Evolutionary conservation across 92 coral and sea anemone genomes (phyloP).

Genomic region (Meandrina meandrites): DNA sequence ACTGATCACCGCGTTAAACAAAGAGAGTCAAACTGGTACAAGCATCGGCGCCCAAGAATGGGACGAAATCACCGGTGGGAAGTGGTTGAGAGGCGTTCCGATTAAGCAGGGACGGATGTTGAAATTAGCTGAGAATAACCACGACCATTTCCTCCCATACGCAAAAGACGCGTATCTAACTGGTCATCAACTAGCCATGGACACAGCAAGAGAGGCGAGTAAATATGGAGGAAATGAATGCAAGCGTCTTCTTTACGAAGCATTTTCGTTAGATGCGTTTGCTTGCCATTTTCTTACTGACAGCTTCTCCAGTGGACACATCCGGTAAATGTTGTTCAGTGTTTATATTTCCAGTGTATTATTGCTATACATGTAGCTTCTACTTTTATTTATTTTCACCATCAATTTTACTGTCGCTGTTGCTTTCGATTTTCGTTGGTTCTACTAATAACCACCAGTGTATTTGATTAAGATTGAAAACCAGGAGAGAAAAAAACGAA

Average conservation of each 20-base stretch:
- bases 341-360: background rate
- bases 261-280: constrained; percentile 66
- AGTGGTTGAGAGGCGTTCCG: constrained; percentile 36
- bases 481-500: no score
- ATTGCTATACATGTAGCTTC: background rate
- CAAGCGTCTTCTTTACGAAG: constrained; percentile 38
- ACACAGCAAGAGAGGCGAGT: constrained; percentile 39
- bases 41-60: background rate
- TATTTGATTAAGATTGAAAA: no score
- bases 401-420: no score
- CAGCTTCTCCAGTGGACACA: constrained; percentile 71
- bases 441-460: no score
- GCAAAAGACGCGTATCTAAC: constrained; percentile 50
- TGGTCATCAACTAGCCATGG: constrained; percentile 58
- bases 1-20: background rate
- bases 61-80: constrained; percentile 43
- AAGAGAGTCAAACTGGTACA: background rate
- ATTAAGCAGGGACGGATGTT: constrained; percentile 36
- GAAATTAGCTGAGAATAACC: constrained; percentile 43
- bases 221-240: background rate
- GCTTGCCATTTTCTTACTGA: constrained; percentile 79
- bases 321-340: constrained; percentile 29
- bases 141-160: constrained; percentile 61
- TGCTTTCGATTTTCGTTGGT: no score
- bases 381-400: no score